These are phyloP conservation scores for Thunnus thynnus DNA, from an alignment of 2,113 vertebrate species.

Conservation along the genomic window DNA sequence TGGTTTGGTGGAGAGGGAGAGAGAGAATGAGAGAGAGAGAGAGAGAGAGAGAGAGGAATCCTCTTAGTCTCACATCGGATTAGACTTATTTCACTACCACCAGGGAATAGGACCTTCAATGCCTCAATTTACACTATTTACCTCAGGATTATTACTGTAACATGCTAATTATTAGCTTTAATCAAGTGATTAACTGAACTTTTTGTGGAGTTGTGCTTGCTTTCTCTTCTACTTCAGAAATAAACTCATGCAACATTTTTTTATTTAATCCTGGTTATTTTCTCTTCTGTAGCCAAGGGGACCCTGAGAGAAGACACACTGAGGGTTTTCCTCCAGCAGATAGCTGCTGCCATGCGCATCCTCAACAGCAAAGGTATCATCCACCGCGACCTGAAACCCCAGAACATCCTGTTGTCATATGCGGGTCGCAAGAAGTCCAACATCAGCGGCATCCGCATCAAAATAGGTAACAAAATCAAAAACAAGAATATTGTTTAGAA, in stretches of 20 bases:
- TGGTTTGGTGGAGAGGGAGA: conserved; percentile 27
- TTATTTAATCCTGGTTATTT: too few relatives aligned
- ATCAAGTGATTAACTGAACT: not conserved
- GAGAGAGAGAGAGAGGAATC: conserved; percentile 47
- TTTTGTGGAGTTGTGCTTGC: not conserved
- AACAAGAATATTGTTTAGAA: too few relatives aligned
- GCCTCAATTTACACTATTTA: conserved; percentile 44
- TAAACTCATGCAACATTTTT: too few relatives aligned
- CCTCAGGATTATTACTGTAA: conserved; percentile 30
- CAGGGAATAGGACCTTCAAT: conserved; percentile 32
- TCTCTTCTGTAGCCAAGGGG: conserved; percentile 88
- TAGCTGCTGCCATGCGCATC: conserved; percentile 94
- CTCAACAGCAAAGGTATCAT: conserved; percentile 97
- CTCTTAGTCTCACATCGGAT: conserved; percentile 69
- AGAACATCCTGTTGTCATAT: conserved; percentile 95
- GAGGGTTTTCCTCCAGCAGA: conserved; percentile 96
- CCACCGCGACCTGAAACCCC: conserved; percentile 96
- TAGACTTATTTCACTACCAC: conserved; percentile 55
- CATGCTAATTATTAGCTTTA: conserved; percentile 20
- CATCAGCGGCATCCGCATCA: conserved; percentile 93
- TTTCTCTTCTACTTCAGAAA: not conserved
- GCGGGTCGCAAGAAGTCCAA: conserved; percentile 89
- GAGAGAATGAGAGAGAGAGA: not conserved
- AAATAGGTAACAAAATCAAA: conserved; percentile 89
- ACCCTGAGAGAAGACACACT: conserved; percentile 96